Evolutionary conservation across 1,140 invertebrate species (phyloP).

Genomic region (Ceratina calcarata): DNA sequence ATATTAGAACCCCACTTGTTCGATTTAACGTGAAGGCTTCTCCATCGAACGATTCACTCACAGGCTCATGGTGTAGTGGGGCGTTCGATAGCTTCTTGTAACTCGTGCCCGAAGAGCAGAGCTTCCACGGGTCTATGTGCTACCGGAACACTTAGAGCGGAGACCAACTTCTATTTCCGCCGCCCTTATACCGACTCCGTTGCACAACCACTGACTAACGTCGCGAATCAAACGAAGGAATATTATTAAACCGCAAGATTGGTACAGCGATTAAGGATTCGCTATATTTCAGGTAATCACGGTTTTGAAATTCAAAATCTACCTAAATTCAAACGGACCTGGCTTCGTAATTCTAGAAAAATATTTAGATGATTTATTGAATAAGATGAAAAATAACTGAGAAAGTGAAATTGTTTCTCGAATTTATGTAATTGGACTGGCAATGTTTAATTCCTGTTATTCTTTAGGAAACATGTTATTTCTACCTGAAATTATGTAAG

Average conservation of each 20-base stretch:
- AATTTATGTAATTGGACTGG: neutral
- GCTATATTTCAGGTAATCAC: too few relatives aligned
- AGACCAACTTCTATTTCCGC: conserved; percentile 23
- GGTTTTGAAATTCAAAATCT: too few relatives aligned
- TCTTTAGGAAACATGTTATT: neutral
- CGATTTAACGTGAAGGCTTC: neutral
- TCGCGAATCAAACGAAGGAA: neutral
- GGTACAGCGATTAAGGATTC: neutral
- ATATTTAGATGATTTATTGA: too few relatives aligned
- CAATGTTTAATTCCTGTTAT: neutral
- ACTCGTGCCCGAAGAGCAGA: conserved; percentile 1
- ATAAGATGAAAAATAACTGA: neutral
- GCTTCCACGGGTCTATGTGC: neutral
- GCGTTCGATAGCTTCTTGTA: conserved; percentile 8
- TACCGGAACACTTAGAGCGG: conserved; percentile 12
- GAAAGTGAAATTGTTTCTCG: neutral
- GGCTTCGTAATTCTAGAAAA: too few relatives aligned
- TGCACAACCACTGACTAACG: neutral
- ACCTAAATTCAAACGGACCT: too few relatives aligned
- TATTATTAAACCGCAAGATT: neutral
- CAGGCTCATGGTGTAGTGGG: neutral
- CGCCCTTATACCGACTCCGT: neutral
- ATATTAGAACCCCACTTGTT: neutral
- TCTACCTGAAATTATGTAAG: neutral
- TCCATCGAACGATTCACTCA: neutral